These are phyloP conservation scores for Etheostoma nigrum DNA, from an alignment of 2,797 vertebrate genomes.

Conservation along the genomic window DNA sequence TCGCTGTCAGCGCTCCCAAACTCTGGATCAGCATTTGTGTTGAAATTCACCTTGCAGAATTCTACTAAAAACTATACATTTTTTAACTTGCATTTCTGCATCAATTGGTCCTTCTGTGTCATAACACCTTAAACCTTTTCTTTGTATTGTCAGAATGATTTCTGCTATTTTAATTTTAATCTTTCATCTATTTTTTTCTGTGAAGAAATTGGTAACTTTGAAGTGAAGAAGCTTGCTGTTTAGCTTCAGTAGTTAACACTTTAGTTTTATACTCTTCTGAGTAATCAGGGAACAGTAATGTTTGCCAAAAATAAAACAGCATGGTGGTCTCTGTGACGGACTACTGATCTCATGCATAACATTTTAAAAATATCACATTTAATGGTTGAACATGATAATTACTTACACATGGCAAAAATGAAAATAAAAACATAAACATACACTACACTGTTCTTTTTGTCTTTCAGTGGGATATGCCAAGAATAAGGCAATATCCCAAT, in stretches of 20 bases:
- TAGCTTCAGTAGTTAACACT: no score
- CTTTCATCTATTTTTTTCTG: no score
- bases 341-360: not conserved
- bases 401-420: constrained; percentile 9
- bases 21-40: no score
- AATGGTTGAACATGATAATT: constrained; percentile 3
- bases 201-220: not conserved
- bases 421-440: constrained; percentile 6
- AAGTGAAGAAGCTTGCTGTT: no score
- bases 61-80: no score
- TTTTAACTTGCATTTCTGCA: not conserved
- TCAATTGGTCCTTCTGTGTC: not conserved
- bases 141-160: not conserved
- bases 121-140: not conserved
- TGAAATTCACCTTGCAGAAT: no score
- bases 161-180: not conserved
- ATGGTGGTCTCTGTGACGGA: not conserved
- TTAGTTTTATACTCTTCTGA: not conserved
- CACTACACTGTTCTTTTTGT: constrained; percentile 35
- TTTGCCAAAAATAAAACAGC: not conserved
- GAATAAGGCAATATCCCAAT: constrained; percentile 92
- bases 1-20: no score
- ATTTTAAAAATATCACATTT: constrained; percentile 5
- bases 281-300: not conserved
- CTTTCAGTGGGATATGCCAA: constrained; percentile 95